These are phyloP conservation scores for Hephaestus fuliginosus DNA, from an alignment of 2,797 vertebrate genomes.

Conservation along the genomic window DNA sequence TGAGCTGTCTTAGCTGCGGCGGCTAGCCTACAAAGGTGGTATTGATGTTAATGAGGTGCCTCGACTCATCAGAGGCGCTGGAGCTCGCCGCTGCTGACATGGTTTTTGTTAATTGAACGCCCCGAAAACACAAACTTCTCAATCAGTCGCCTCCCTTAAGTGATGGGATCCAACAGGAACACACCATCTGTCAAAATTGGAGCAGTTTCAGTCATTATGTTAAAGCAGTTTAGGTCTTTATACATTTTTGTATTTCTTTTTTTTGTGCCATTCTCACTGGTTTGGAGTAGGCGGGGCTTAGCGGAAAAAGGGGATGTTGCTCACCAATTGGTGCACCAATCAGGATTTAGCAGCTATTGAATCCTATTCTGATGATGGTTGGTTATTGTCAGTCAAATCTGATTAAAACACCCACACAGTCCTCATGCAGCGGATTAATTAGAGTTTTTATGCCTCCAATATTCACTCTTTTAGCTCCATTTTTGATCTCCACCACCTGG, in stretches of 20 bases:
- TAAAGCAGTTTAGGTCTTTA: no score
- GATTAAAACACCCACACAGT: no score
- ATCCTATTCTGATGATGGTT: not conserved
- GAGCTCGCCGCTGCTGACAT: not conserved
- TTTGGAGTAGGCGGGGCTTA: no score
- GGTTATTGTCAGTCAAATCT: not conserved
- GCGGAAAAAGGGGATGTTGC: no score
- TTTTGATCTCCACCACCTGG: no score
- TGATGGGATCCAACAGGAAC: not conserved
- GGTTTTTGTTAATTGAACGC: constrained; percentile 20
- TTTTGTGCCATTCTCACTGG: no score
- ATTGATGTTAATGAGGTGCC: constrained; percentile 7
- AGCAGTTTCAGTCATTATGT: not conserved
- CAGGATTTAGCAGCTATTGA: no score
- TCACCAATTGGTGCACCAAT: no score
- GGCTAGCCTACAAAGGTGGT: not conserved
- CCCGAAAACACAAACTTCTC: not conserved
- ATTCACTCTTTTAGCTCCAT: no score
- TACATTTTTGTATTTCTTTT: not conserved
- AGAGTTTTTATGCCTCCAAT: no score
- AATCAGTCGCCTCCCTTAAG: not conserved
- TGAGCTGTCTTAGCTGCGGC: not conserved
- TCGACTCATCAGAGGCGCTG: constrained; percentile 9
- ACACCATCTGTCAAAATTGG: no score
- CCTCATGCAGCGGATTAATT: no score